A percentile compares a stretch with the other conserved stretches of the same genome.
Evolutionary conservation across 2,888 invertebrate genomes (phyloP).

Genomic region (Sphecodes monilicornis): DNA sequence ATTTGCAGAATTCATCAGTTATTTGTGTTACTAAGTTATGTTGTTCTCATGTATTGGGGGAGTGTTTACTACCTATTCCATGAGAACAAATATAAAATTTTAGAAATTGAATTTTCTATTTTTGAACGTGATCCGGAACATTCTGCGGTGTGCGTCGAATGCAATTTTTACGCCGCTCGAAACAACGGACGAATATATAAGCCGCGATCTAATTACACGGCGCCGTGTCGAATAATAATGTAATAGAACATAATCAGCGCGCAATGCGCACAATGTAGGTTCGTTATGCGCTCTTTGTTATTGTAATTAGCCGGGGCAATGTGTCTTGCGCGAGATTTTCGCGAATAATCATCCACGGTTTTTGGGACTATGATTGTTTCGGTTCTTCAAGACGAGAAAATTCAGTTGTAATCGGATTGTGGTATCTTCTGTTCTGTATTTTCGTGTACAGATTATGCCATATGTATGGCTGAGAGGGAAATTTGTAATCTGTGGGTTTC

Average conservation of each 20-base stretch:
- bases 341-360: background rate
- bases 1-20: too few species aligned
- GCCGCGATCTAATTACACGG: background rate
- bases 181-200: background rate
- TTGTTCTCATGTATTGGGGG: too few species aligned
- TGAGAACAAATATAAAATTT: too few species aligned
- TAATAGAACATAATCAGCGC: background rate
- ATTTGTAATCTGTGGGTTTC: background rate
- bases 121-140: too few species aligned
- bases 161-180: background rate
- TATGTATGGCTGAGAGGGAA: background rate
- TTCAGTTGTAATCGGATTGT: background rate
- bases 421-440: background rate
- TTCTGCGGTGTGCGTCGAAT: too few species aligned
- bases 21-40: too few species aligned
- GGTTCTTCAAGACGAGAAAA: background rate
- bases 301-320: background rate
- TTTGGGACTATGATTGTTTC: background rate
- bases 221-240: background rate
- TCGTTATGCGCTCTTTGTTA: constrained; percentile 8
- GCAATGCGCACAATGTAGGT: constrained; percentile 9
- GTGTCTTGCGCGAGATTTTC: background rate
- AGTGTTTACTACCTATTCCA: too few species aligned
- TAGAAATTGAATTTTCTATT: too few species aligned
- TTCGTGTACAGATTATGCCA: background rate